Evolutionary conservation across 1,140 invertebrate genomes (phyloP).

Genomic region (Scaptomyza hsui): DNA sequence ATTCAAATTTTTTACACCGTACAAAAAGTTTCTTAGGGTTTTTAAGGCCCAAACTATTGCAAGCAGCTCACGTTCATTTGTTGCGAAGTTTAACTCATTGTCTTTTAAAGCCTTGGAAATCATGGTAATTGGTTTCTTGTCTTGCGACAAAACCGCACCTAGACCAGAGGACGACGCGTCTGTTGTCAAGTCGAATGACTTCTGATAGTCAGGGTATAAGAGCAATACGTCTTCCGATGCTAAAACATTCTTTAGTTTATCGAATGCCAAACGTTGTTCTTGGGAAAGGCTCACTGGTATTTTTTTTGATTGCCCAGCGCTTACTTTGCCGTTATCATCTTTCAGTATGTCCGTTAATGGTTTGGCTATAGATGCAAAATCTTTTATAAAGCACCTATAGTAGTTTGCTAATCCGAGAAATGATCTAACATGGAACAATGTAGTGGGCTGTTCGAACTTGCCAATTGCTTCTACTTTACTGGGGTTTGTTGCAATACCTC

Average conservation of each 20-base stretch:
- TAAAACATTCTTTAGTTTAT: constrained; percentile 10
- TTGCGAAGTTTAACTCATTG: not conserved
- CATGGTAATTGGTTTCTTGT: no score
- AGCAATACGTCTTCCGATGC: constrained; percentile 8
- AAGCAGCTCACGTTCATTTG: not conserved
- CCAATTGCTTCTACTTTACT: constrained; percentile 1
- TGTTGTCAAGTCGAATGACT: constrained; percentile 1
- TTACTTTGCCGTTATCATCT: constrained; percentile 4
- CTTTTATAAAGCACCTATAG: no score
- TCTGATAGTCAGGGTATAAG: constrained; percentile 3
- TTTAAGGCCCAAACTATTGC: constrained; percentile 1
- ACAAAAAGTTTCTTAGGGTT: not conserved
- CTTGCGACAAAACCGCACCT: not conserved
- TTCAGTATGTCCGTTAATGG: constrained; percentile 3
- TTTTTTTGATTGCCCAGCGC: constrained; percentile 13
- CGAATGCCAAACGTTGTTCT: not conserved
- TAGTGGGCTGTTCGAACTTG: constrained; percentile 1
- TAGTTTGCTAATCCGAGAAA: no score
- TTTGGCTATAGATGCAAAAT: no score
- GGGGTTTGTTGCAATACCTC: constrained; percentile 6
- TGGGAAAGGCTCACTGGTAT: constrained; percentile 1
- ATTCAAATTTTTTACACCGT: constrained; percentile 5
- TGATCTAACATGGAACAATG: no score
- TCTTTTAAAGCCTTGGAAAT: no score
- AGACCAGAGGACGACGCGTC: not conserved